Conservation (phyloP, 2,888 invertebrate genomes). For the Stenurella melanura region DNA sequence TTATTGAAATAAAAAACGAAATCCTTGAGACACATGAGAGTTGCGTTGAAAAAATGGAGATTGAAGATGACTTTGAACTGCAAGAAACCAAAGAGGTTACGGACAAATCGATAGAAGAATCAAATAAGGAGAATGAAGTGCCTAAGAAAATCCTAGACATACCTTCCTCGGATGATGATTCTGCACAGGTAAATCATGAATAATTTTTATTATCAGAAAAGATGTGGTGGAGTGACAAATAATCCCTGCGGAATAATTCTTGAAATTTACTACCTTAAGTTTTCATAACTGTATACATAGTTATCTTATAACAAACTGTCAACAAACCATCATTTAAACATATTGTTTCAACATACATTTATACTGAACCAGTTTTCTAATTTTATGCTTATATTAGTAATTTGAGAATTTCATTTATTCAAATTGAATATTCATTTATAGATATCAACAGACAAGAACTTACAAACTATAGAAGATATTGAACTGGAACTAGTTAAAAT, state of each 20-base stretch:
- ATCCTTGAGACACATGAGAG: slow-evolving; percentile 74
- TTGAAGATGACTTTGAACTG: slow-evolving; percentile 49
- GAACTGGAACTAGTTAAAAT: slow-evolving; percentile 70
- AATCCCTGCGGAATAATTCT: too few relatives aligned
- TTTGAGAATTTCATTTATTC: not conserved
- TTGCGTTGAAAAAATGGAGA: slow-evolving; percentile 66
- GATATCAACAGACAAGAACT: slow-evolving; percentile 47
- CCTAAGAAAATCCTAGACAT: slow-evolving; percentile 71
- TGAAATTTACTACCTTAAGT: too few relatives aligned
- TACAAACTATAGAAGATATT: slow-evolving; percentile 68
- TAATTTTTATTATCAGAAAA: not conserved
- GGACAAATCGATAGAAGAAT: slow-evolving; percentile 51
- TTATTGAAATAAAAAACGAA: slow-evolving; percentile 75
- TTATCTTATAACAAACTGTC: too few relatives aligned
- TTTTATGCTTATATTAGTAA: not conserved
- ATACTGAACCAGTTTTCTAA: not conserved
- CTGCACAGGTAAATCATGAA: slow-evolving; percentile 48
- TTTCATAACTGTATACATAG: too few relatives aligned
- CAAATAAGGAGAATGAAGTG: slow-evolving; percentile 61
- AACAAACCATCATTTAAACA: too few relatives aligned
- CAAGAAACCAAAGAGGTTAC: slow-evolving; percentile 39
- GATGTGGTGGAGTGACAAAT: too few relatives aligned
- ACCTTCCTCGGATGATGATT: slow-evolving; percentile 70
- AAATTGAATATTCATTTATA: slow-evolving; percentile 29
- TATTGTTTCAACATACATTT: too few relatives aligned